Evolutionary conservation across 2,113 vertebrate species (phyloP), one percentile per base, ranked within the genome.

Genomic region (Macrotus californicus): DNA sequence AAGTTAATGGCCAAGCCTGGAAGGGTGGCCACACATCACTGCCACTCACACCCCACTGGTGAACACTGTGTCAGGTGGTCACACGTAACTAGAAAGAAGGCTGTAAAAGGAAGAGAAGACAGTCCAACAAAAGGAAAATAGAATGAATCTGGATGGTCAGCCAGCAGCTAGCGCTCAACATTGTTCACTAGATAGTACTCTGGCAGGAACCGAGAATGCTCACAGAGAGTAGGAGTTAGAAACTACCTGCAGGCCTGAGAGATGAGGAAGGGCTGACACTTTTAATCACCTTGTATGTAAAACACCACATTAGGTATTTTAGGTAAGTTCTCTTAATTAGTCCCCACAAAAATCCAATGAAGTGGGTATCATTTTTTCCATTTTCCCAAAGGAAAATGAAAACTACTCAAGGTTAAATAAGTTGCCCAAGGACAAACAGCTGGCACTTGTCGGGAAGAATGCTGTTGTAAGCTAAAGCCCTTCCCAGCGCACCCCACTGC

Each of bases 351-450:
- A 83, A 59, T 72, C 77, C 21, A 64, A 67, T 39, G 9, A 69
- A 8, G 3, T 50, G 12, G 36, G 39, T 39, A 77, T 66, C 19
- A 75, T 48, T 75, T 77, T 69, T 43, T 69, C 26, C 69, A 31
- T 75, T 89, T 96, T 94, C 50, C 52, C 26, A 66, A 87, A 31
- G 34, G 34, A 93, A 67, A 87, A 75, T 36, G 64, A 50, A 93
- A 52, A 91, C 36, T 75, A 36, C 9, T 66, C 73, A 59, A 93
- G 34, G 67, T 92, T 43, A 87, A 77, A 56, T 64, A 89, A 54
- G 9, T 36, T 79, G 18, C 9, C 24, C n/a, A 22, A 36, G 16
- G n/a, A 82, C 18, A 92, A 73, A 85, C 4, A 94, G 46, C 41
- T 92, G 48, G 26, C 48, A 70, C 69, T 7, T 70, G 2, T 43